Evolutionary conservation across 2,888 invertebrate species (phyloP), one percentile per base, ranked within the genome.

Genomic region (Eupithecia inturbata): DNA sequence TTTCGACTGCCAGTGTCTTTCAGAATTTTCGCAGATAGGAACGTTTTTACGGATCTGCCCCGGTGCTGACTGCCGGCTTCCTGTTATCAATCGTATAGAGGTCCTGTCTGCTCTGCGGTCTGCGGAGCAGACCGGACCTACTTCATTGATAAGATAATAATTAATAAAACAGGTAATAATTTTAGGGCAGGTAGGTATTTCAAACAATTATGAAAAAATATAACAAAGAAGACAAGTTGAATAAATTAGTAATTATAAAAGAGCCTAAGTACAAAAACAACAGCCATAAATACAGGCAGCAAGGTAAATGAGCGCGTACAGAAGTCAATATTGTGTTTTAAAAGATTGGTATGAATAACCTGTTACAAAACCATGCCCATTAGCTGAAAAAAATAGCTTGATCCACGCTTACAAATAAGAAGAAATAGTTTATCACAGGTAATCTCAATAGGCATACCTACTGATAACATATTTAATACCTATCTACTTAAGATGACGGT

Each of bases 401-500:
- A 57, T 9, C 12, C 57, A 26, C 26, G 57, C 26, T 22, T 57
- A 57, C 26, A 26, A 22, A 26, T 64, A 33, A 36, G 14, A 39
- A 66, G 39, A 26, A 22, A 36, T 66, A 39, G 70, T 72, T 81
- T 84, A 86, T 85, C 87, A 74, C 9, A 33, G 41, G 72, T 72
- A 77, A 62, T 78, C 69, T 70, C 67, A 33, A 72, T 67, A 70
- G 22, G n/a, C 36, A 60, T 28, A 45, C 14, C 26, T 39, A 36
- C 66, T 79, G 90, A 90, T 90, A 89, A 89, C 81, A 80, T 9
- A 60, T 16, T 62, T 73, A 80, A 84, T 81, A 88, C 88, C 68
- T 63, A 67, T 71, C 71, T 74, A 62, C 74, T 89, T 83, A 82
- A 92, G 93, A 92, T 91, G 91, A 81, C 73, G 78, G 79, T 91